These are phyloP conservation scores for Barbus barbus DNA, from an alignment of 2,113 vertebrate genomes.

Conservation along the genomic window DNA sequence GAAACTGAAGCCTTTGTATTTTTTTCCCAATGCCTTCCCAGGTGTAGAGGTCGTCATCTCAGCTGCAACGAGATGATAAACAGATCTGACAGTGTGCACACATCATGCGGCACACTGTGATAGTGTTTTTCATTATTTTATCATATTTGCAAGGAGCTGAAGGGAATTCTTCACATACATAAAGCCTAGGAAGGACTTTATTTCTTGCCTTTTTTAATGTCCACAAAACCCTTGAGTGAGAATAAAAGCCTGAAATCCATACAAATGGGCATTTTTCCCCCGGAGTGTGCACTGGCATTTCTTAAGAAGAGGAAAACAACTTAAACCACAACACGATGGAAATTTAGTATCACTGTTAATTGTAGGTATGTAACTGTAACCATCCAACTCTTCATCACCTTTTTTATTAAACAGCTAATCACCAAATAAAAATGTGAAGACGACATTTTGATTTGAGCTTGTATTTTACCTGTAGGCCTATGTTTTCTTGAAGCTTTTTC, in stretches of 20 bases:
- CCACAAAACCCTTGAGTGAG: not conserved
- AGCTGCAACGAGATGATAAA: constrained; percentile 23
- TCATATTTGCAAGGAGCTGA: not conserved
- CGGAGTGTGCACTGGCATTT: not conserved
- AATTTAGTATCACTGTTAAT: not conserved
- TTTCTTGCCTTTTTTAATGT: not conserved
- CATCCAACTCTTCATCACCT: not conserved
- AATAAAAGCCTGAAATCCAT: not conserved
- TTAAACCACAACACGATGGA: not conserved
- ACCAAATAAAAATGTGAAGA: too few relatives aligned
- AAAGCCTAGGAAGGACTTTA: not conserved
- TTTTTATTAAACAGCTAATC: too few relatives aligned
- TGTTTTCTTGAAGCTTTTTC: too few relatives aligned
- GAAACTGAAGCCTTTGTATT: constrained; percentile 21
- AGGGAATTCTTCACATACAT: not conserved
- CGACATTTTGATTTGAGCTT: too few relatives aligned
- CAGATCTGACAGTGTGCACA: constrained; percentile 28
- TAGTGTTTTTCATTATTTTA: constrained; percentile 23
- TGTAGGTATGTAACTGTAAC: not conserved
- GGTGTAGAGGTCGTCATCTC: constrained; percentile 30
- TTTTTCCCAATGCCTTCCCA: not conserved
- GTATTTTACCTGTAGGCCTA: too few relatives aligned
- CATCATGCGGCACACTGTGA: not conserved
- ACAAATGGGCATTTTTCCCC: too few relatives aligned
- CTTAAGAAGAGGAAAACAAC: not conserved